Evolutionary conservation across 2,888 invertebrate genomes (phyloP), one percentile per base, ranked within the genome.

Genomic region (Heliconius sara): DNA sequence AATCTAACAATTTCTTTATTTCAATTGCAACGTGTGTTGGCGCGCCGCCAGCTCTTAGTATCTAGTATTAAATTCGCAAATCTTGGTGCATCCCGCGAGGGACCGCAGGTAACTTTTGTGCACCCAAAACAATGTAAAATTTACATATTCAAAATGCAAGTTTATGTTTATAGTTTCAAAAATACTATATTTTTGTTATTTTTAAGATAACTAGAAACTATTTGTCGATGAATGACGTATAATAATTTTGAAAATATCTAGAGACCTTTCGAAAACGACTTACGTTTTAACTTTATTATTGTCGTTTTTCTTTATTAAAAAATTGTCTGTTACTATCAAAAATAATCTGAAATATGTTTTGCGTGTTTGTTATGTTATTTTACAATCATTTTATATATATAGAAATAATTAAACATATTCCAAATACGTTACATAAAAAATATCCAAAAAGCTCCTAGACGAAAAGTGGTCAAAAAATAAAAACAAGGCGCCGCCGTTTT

Each of bases 21-120:
- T 81, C 80, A 83, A 84, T 83, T 76, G 84, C 79, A 68, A 81
- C 78, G 73, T 79, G 73, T 60, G 68, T 72, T 84, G 84, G 84
- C 81, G 19, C 12, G 57, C 66, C 47, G 83, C 84, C 84, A 84
- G 82, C 66, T 80, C 76, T 76, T 76, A 78, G 16, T 72, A 30
- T 30, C 30, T 30, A 77, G 79, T 79, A 84, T 84, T 85, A 85
- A 85, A 84, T 84, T 83, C 84, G 72, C 79, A 81, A 82, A 82
- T 81, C 83, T 83, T 39, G 63, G 43, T 65, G 67, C 52, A 70
- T 39, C 73, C 68, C 73, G n/a, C 74, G n/a, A 68, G 74, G 67
- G 60, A 75, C 68, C 74, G 57, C 78, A 70, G 57, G 78, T 75
- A 75, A 63, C 60, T 57, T 79, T 43, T 30, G 74, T 68, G 43